Conservation (phyloP, 2,113 vertebrate genomes). For the Ictalurus punctatus region DNA sequence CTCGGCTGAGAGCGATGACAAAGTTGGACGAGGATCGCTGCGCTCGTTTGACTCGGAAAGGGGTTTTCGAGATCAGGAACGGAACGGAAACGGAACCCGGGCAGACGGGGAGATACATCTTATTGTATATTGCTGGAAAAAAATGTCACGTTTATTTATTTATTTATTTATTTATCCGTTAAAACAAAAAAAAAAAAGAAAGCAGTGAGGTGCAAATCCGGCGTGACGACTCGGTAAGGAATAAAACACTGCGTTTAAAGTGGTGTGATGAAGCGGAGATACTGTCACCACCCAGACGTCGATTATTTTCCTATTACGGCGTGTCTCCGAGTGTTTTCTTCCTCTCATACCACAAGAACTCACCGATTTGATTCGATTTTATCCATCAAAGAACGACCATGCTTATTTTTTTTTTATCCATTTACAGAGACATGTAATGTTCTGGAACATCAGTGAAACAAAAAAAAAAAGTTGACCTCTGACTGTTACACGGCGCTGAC, state of each 20-base stretch:
- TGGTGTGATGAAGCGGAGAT: background rate
- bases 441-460: background rate
- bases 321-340: background rate
- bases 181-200: background rate
- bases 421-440: background rate
- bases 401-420: background rate
- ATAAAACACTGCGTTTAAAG: background rate
- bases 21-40: background rate
- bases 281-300: background rate
- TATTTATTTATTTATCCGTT: background rate
- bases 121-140: no score
- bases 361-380: background rate
- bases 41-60: background rate
- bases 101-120: background rate
- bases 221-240: background rate
- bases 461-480: no score
- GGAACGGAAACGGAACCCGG: background rate
- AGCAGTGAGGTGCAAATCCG: background rate
- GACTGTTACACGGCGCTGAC: background rate
- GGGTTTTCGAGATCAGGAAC: background rate
- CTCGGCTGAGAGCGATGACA: background rate
- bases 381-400: background rate
- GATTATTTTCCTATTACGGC: background rate
- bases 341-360: background rate
- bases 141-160: no score